Percentiles rank a stretch among this genome's conserved stretches.
phyloP scores from a whole-genome alignment of 2,888 invertebrate species.

The Epinotia ramella region DNA sequence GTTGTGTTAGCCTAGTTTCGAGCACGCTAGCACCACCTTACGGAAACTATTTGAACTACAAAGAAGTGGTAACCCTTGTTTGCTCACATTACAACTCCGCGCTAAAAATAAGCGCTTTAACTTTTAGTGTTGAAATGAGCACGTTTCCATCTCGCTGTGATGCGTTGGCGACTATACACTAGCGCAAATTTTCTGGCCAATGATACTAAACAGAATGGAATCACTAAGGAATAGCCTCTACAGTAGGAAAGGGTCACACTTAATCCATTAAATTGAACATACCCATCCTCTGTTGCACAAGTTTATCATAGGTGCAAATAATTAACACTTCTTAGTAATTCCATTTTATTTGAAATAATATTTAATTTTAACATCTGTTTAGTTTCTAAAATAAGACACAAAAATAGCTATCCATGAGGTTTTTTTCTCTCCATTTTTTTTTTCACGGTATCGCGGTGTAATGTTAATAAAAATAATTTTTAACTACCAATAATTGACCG shows the following conservation, averaged over 20 bases:
- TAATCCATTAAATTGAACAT: slow-evolving; percentile 48
- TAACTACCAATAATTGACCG: too few species aligned
- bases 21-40: slow-evolving; percentile 1
- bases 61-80: neutral
- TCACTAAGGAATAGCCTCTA: slow-evolving; percentile 64
- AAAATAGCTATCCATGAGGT: neutral
- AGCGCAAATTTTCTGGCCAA: neutral
- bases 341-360: slow-evolving; percentile 64
- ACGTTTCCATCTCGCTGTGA: too few species aligned
- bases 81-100: too few species aligned
- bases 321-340: slow-evolving; percentile 71
- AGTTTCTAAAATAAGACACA: neutral
- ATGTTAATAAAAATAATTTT: too few species aligned
- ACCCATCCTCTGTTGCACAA: slow-evolving; percentile 57
- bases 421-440: neutral
- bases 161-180: neutral
- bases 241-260: slow-evolving; percentile 62
- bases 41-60: neutral
- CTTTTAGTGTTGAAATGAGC: neutral
- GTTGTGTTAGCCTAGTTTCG: neutral
- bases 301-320: slow-evolving; percentile 25
- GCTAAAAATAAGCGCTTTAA: neutral
- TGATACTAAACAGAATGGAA: slow-evolving; percentile 67
- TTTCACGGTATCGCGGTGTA: neutral
- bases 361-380: neutral